Percentiles rank a stretch among this genome's conserved stretches.
Evolutionary conservation across 1,140 invertebrate genomes (phyloP).

Genomic region (Drosophila pseudoananassae): DNA sequence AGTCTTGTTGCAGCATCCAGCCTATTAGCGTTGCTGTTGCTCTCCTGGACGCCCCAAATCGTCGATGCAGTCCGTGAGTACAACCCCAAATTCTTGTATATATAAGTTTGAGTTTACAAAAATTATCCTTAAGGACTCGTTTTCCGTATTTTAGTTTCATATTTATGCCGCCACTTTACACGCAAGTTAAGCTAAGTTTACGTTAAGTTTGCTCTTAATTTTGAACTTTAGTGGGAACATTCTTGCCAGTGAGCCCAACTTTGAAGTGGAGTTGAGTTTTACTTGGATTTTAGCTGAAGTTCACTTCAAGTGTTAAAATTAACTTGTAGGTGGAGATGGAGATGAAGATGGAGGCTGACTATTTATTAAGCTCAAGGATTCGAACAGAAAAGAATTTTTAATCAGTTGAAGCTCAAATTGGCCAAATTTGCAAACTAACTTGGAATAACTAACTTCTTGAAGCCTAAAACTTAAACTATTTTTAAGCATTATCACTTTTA

Average conservation of each 20-base stretch:
- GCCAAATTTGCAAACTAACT: background rate
- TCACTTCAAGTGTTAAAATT: constrained; percentile 17
- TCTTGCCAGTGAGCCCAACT: constrained; percentile 20
- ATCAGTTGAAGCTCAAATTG: constrained; percentile 5
- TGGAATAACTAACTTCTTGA: background rate
- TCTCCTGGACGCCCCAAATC: constrained; percentile 69
- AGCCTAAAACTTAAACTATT: background rate
- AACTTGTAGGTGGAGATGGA: background rate
- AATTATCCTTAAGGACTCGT: constrained; percentile 8
- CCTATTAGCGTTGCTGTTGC: constrained; percentile 69
- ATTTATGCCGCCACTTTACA: constrained; percentile 30
- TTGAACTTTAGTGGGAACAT: constrained; percentile 13
- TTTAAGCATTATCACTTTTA: background rate
- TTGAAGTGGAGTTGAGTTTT: constrained; percentile 38
- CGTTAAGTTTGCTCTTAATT: constrained; percentile 41
- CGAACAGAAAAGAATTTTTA: constrained; percentile 11
- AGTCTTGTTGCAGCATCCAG: constrained; percentile 70
- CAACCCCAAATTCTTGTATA: constrained; percentile 26
- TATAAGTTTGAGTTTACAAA: background rate
- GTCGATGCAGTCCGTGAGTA: constrained; percentile 84
- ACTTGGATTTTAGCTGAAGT: constrained; percentile 30
- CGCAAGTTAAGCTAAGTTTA: constrained; percentile 40
- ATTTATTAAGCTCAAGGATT: constrained; percentile 18
- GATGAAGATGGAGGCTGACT: background rate
- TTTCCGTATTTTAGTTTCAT: constrained; percentile 21